phyloP scores from a whole-genome alignment of 2,888 invertebrate species.

The Andrena minutula region DNA sequence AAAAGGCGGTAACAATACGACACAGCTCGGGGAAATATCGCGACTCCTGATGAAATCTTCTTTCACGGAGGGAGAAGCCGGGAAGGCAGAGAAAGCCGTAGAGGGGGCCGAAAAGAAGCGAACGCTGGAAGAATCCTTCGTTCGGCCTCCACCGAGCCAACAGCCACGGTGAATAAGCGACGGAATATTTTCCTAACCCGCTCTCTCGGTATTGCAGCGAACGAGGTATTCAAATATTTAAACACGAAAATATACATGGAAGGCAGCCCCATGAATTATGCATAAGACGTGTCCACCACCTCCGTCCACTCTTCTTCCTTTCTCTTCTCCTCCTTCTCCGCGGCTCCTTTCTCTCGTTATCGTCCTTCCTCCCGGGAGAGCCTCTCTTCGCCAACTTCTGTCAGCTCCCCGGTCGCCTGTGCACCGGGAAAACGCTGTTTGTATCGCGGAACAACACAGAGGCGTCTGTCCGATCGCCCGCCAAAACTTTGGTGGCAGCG shows the following conservation, averaged over 20 bases:
- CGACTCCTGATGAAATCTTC: conserved; percentile 44
- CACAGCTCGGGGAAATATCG: conserved; percentile 34
- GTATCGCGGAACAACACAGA: neutral
- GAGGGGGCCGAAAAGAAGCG: conserved; percentile 13
- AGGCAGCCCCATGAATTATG: conserved; percentile 82
- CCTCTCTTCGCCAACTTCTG: conserved; percentile 54
- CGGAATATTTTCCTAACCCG: conserved; percentile 80
- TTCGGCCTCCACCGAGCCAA: conserved; percentile 31
- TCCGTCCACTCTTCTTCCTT: conserved; percentile 41
- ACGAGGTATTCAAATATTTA: conserved; percentile 84
- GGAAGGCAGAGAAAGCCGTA: conserved; percentile 20
- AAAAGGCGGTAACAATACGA: conserved; percentile 39
- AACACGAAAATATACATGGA: conserved; percentile 84
- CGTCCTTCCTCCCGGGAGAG: conserved; percentile 36
- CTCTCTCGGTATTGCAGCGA: conserved; percentile 75
- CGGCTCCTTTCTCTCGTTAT: conserved; percentile 51
- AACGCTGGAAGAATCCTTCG: conserved; percentile 36
- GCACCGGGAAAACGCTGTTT: conserved; percentile 20
- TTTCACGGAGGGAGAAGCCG: conserved; percentile 3
- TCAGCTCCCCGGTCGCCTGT: conserved; percentile 32
- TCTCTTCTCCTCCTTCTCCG: conserved; percentile 45
- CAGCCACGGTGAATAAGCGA: conserved; percentile 74
- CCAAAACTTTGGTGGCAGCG: neutral
- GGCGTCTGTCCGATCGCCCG: neutral
- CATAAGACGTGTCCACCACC: conserved; percentile 77